phyloP scores from a whole-genome alignment of 2,888 invertebrate genomes.

The Pheosia gnoma region DNA sequence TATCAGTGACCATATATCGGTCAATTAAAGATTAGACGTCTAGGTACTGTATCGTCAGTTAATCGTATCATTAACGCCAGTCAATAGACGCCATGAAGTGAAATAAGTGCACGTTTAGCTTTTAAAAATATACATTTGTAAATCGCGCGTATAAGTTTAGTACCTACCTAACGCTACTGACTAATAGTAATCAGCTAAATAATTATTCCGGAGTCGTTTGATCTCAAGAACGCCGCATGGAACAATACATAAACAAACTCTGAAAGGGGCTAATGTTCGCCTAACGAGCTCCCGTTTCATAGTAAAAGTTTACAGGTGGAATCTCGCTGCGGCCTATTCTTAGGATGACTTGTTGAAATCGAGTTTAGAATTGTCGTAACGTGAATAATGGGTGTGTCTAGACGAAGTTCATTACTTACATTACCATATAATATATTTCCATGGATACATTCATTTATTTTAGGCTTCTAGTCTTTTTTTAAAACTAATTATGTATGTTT shows the following conservation, averaged over 20 bases:
- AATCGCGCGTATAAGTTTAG: too few species aligned
- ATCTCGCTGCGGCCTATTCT: conserved; percentile 8
- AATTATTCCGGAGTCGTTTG: conserved; percentile 9
- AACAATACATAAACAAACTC: conserved; percentile 21
- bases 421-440: not conserved
- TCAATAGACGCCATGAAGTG: too few species aligned
- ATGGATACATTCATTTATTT: not conserved
- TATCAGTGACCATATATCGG: too few species aligned
- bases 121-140: too few species aligned
- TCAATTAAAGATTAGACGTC: too few species aligned
- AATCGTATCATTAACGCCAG: too few species aligned
- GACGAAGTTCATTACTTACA: not conserved
- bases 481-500: too few species aligned
- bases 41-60: too few species aligned
- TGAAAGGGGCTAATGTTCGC: conserved; percentile 11
- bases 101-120: too few species aligned
- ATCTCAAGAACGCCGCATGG: conserved; percentile 10
- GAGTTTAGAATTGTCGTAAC: not conserved
- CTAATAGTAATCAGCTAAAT: too few species aligned
- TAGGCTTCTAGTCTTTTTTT: too few species aligned
- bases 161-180: too few species aligned
- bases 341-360: conserved; percentile 8
- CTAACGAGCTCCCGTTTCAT: conserved; percentile 16
- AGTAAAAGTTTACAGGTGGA: conserved; percentile 24
- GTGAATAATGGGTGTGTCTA: not conserved